Evolutionary conservation across 2,888 invertebrate genomes (phyloP).

Genomic region (Eilema depressum): DNA sequence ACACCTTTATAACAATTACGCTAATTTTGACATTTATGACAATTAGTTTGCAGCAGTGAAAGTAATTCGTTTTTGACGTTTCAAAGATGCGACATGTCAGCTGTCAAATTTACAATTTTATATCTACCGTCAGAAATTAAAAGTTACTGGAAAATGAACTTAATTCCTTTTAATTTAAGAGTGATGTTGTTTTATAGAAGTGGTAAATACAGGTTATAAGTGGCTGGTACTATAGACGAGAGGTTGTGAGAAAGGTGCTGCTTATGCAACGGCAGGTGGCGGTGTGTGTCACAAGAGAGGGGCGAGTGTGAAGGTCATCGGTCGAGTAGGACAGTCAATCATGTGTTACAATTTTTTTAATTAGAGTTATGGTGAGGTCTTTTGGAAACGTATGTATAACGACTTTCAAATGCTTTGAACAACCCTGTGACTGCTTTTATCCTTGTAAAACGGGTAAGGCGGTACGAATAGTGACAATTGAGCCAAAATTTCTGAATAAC

Average conservation of each 20-base stretch:
- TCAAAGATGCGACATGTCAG: constrained; percentile 48
- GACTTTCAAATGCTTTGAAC: neutral
- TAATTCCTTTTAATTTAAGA: neutral
- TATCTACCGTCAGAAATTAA: neutral
- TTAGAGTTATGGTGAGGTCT: constrained; percentile 10
- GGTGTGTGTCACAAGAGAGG: constrained; percentile 44
- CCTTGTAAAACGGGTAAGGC: neutral
- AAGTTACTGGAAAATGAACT: neutral
- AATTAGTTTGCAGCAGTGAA: constrained; percentile 37
- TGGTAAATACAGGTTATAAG: constrained; percentile 33
- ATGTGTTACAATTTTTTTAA: constrained; percentile 7
- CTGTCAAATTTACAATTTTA: constrained; percentile 35
- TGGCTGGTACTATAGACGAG: constrained; percentile 59
- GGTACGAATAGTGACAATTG: neutral
- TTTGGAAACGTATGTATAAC: neutral
- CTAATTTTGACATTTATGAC: constrained; percentile 34
- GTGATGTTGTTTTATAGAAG: neutral
- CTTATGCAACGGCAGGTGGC: constrained; percentile 62
- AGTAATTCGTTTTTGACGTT: constrained; percentile 31
- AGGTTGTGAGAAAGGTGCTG: constrained; percentile 75
- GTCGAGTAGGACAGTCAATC: constrained; percentile 11
- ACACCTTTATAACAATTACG: constrained; percentile 18
- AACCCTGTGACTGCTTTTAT: neutral
- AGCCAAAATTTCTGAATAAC: neutral
- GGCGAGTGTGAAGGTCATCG: constrained; percentile 27